Conservation (phyloP, 2,888 invertebrate species). For the Lithodes maja region DNA sequence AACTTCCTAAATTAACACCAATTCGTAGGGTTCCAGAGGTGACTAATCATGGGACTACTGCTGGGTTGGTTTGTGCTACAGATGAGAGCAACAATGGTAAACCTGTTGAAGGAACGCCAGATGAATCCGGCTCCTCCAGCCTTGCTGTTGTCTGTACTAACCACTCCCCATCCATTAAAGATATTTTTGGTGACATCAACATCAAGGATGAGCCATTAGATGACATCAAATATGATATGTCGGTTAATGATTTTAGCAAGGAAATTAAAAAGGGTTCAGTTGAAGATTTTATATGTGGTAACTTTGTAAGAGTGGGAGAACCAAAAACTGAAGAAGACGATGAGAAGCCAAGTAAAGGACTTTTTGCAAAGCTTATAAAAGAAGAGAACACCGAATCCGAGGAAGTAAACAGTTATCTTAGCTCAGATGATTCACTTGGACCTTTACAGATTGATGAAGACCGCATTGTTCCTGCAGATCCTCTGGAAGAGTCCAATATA, state of each 20-base stretch:
- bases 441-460: slow-evolving; percentile 58
- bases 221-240: slow-evolving; percentile 45
- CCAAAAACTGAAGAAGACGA: background rate
- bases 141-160: slow-evolving; percentile 58
- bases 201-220: slow-evolving; percentile 58
- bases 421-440: slow-evolving; percentile 51
- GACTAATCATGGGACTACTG: background rate
- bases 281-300: background rate
- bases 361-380: slow-evolving; percentile 54
- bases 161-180: slow-evolving; percentile 54
- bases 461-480: background rate
- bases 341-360: slow-evolving; percentile 33
- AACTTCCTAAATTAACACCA: background rate
- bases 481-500: slow-evolving; percentile 13
- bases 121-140: slow-evolving; percentile 17
- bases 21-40: background rate
- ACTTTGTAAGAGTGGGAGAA: background rate
- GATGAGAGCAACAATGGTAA: background rate
- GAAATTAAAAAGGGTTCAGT: slow-evolving; percentile 40
- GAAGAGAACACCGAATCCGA: slow-evolving; percentile 39
- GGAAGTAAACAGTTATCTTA: slow-evolving; percentile 21
- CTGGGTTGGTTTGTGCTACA: background rate
- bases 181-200: slow-evolving; percentile 54
- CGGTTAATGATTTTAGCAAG: slow-evolving; percentile 52
- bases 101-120: background rate